Base-by-base conservation (phyloP, 2,888 invertebrate species). In the Euzophera pinguis region DNA sequence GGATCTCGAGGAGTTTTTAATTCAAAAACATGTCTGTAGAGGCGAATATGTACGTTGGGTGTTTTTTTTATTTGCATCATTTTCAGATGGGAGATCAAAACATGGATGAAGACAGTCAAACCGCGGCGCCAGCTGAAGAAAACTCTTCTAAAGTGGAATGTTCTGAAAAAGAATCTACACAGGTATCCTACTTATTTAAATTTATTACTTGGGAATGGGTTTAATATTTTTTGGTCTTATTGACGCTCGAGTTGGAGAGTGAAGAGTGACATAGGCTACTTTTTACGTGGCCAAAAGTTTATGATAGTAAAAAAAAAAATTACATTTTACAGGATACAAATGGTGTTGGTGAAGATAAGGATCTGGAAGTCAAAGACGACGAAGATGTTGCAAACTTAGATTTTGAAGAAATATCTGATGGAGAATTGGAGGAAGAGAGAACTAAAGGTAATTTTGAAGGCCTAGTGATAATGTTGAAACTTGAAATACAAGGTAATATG, bases 341-440 rank as follows among this genome's bases (percentile, higher is more conserved):
- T 73, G 86, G 81, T 53, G 80, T 69, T 54, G 78, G 70, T 17
- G 88, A 89, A 52, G 89, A 87, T 60, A 85, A 84, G 52, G 89
- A 89, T 58, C 81, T 78, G 50, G 92, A 92, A 58, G 86, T 86
- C 12, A 91, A 92, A 58, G 94, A 94, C 63, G 95, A 95, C 55
- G 95, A 95, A 61, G 94, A 94, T 66, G 92, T 93, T 69, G 92
- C 94, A 59, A 92, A 93, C 65, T 91, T 96, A 73, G 96, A 96
- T 73, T 97, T 97, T 82, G 97, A 97, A 81, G 96, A 97, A 85
- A 96, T 97, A 69, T 96, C 96, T 12, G 97, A 97, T 78, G 97
- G 96, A 50, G 97, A 97, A 79, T 83, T 97, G 34, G 97, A 97
- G 75, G 96, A 96, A 73, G 95, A 96, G 67, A 92, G 95, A 10